Evolutionary conservation across 2,888 invertebrate genomes (phyloP).

Genomic region (Agrotis clavis): DNA sequence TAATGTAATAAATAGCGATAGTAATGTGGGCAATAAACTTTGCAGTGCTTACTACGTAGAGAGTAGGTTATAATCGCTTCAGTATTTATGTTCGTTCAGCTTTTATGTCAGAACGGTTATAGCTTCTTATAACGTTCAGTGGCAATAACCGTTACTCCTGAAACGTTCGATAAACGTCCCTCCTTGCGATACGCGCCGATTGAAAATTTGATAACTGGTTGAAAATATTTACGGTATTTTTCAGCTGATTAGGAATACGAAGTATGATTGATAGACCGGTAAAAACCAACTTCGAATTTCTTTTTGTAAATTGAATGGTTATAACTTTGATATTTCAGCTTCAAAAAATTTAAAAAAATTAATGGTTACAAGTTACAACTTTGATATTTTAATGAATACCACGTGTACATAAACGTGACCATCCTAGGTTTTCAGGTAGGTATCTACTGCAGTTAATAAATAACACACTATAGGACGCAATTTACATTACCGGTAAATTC

Average conservation of each 20-base stretch:
- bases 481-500: no score
- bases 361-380: no score
- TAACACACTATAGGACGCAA: no score
- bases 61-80: constrained; percentile 18
- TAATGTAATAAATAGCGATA: not conserved
- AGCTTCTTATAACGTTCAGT: constrained; percentile 14
- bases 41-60: not conserved
- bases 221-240: not conserved
- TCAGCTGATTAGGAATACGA: not conserved
- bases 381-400: no score
- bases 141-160: constrained; percentile 33
- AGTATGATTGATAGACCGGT: not conserved
- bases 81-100: constrained; percentile 20
- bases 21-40: constrained; percentile 8
- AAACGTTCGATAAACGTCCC: constrained; percentile 23
- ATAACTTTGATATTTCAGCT: no score
- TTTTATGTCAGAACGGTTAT: constrained; percentile 22
- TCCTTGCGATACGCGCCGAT: not conserved
- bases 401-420: no score
- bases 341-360: no score
- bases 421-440: no score
- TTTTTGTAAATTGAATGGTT: no score
- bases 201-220: not conserved
- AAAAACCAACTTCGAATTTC: not conserved
- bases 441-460: no score